Evolutionary conservation across 2,113 vertebrate genomes (phyloP), one percentile per base, ranked within the genome.

Genomic region (Bombycilla garrulus): DNA sequence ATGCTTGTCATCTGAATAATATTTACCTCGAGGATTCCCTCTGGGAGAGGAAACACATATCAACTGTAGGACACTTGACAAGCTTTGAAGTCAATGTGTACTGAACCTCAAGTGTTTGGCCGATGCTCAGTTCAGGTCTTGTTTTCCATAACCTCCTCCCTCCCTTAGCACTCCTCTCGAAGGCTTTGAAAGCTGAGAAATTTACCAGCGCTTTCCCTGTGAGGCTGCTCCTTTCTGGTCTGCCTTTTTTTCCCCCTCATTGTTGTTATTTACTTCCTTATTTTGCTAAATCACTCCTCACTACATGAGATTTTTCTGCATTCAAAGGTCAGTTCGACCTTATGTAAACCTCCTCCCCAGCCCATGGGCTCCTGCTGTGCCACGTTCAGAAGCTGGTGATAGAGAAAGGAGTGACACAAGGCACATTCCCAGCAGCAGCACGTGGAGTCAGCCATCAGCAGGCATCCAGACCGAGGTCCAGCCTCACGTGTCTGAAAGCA

Each of bases 1-100:
- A 99, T 96, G 36, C 40, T 97, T 62, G 90, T 98, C 94, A 97
- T 97, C 77, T 98, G 96, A 88, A 98, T 93, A 94, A 97, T 98
- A 86, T 94, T 97, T 47, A 98, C 90, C 28, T 95, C 57, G 25
- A 98, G 94, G 86, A 98, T 98, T 48, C 98, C 98, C 82, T 99
- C 99, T 99, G 73, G 81, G 40, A 81, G 50, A 97, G 50, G 71
- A 96, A 91, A 86, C 54, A 93, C 82, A 95, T 61, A 70, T 92
- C 88, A 97, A 25, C 0, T 3, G 40, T 65, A 92, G 88, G 88
- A 84, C 36, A 78, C 60, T 62, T 80, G 64, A 81, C 82, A 92
- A 70, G 60, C 47, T 70, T 89, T 95, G 79, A 92, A 92, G 71
- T 62, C 25, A 60, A 20, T 73, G 33, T 50, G 28, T 95, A 64